Conservation (phyloP, 2,888 invertebrate species). For the Saturnia japonica region DNA sequence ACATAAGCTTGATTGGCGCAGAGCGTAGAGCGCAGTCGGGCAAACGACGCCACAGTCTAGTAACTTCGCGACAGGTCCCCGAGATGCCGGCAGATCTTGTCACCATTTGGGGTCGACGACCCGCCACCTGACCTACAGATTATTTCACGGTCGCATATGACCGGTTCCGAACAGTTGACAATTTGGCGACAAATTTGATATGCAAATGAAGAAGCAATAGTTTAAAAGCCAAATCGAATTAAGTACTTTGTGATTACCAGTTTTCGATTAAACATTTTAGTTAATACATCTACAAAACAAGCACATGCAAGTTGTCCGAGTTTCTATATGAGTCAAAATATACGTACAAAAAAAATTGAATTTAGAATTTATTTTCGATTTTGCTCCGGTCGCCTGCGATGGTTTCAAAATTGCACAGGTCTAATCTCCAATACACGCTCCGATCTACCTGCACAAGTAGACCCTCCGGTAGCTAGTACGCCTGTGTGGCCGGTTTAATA, state of each 20-base stretch:
- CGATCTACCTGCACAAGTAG: too few species aligned
- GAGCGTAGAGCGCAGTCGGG: slow-evolving; percentile 37
- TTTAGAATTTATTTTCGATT: too few species aligned
- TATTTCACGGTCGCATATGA: slow-evolving; percentile 36
- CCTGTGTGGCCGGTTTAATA: too few species aligned
- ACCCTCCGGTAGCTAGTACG: too few species aligned
- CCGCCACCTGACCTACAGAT: slow-evolving; percentile 30
- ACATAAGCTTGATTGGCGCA: slow-evolving; percentile 38
- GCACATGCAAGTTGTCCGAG: too few species aligned
- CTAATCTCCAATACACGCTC: too few species aligned
- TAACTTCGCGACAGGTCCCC: slow-evolving; percentile 39
- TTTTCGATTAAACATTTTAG: neutral
- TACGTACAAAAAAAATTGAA: too few species aligned
- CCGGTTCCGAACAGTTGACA: slow-evolving; percentile 15
- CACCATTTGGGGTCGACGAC: slow-evolving; percentile 34
- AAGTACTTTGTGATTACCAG: neutral
- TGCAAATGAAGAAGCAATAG: neutral
- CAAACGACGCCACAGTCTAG: slow-evolving; percentile 49
- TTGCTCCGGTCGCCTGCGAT: too few species aligned
- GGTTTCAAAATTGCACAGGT: too few species aligned
- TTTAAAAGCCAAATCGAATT: neutral
- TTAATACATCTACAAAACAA: neutral
- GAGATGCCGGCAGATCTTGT: slow-evolving; percentile 24
- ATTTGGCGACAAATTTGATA: slow-evolving; percentile 18
- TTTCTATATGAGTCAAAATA: too few species aligned